These are phyloP conservation scores for Natator depressus DNA, from an alignment of 2,113 vertebrate species.

Conservation along the genomic window DNA sequence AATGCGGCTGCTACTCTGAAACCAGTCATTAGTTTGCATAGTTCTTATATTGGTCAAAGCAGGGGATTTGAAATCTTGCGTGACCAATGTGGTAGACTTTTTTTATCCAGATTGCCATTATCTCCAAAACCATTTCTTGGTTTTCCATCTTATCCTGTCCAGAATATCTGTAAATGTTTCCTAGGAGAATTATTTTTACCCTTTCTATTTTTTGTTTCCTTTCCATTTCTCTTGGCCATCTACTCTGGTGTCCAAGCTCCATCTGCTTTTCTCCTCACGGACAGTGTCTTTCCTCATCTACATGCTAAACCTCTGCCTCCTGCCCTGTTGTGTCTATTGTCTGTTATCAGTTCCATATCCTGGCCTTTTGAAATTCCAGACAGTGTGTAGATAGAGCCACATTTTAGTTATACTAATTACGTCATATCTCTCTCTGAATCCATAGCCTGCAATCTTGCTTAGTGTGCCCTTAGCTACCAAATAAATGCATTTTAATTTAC, in stretches of 20 bases:
- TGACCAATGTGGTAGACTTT: background rate
- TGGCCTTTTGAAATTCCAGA: background rate
- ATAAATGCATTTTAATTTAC: background rate
- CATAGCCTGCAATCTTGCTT: background rate
- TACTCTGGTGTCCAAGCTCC: background rate
- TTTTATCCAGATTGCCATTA: background rate
- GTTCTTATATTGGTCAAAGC: background rate
- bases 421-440: background rate
- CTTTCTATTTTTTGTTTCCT: background rate
- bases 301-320: background rate
- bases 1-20: too few relatives aligned
- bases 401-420: background rate
- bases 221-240: background rate
- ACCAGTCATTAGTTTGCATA: background rate
- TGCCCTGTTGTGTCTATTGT: background rate
- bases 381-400: background rate
- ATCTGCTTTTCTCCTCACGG: background rate
- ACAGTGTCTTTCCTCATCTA: background rate
- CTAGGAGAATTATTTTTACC: background rate
- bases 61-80: background rate
- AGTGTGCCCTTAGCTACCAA: accelerated
- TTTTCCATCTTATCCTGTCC: background rate
- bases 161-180: background rate
- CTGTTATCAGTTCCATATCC: background rate
- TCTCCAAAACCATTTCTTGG: background rate